Percentiles rank a stretch among this genome's conserved stretches.
Conservation (phyloP, 53 echinoderm and acorn worm species). For the Actinopyga echinites region DNA sequence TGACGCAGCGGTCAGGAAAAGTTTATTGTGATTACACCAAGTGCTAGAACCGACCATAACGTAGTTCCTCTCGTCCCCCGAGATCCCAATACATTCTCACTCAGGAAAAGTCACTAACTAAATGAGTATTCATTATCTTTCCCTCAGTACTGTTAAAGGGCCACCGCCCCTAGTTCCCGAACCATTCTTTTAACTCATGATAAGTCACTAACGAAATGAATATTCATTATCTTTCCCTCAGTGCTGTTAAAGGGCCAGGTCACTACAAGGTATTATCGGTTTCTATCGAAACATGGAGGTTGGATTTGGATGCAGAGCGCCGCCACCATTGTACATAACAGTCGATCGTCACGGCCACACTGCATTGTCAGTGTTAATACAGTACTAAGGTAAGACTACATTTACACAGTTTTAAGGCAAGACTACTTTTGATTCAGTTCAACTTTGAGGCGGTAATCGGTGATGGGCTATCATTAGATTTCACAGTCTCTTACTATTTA, state of each 20-base stretch:
- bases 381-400: constrained; percentile 80
- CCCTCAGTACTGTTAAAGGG: constrained; percentile 87
- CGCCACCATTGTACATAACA: constrained; percentile 98
- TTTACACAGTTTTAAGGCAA: not conserved
- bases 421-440: not conserved
- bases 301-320: constrained; percentile 99
- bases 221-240: constrained; percentile 19
- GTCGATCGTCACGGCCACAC: constrained; percentile 97
- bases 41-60: too few species aligned
- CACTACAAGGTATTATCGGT: constrained; percentile 95
- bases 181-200: too few species aligned
- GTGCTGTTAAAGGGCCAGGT: constrained; percentile 95
- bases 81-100: too few species aligned
- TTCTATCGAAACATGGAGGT: constrained; percentile 93
- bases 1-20: too few species aligned
- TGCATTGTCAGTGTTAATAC: constrained; percentile 99
- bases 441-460: not conserved
- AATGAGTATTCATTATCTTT: too few species aligned
- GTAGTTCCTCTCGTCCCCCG: too few species aligned
- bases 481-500: too few species aligned
- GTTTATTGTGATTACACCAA: too few species aligned
- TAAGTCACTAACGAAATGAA: too few species aligned
- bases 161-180: too few species aligned
- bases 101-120: too few species aligned
- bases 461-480: not conserved